Conservation (phyloP, 1,140 invertebrate species). For the Lethocerus indicus region DNA sequence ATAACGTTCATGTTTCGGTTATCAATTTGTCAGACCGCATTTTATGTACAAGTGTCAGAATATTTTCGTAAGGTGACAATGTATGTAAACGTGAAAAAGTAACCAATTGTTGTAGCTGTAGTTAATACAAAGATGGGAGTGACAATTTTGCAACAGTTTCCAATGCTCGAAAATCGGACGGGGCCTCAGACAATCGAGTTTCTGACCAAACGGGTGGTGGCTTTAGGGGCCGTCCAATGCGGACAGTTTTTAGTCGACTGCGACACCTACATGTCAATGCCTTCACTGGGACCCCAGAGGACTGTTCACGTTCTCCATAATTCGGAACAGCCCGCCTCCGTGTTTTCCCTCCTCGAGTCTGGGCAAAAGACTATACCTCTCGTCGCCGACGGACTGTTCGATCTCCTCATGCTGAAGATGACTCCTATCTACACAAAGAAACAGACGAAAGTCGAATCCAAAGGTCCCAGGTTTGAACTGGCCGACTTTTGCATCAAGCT, state of each 20-base stretch:
- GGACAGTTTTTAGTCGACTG: slow-evolving; percentile 89
- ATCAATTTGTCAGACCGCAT: no score
- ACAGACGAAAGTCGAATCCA: slow-evolving; percentile 60
- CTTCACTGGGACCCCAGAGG: slow-evolving; percentile 33
- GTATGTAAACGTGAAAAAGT: no score
- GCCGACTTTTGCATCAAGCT: slow-evolving; percentile 90
- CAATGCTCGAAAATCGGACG: slow-evolving; percentile 68
- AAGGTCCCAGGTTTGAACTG: slow-evolving; percentile 81
- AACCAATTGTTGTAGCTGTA: no score
- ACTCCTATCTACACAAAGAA: slow-evolving; percentile 77
- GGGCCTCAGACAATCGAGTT: slow-evolving; percentile 72
- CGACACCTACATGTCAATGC: slow-evolving; percentile 75
- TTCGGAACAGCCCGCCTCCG: slow-evolving; percentile 85
- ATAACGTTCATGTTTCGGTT: no score
- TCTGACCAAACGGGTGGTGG: slow-evolving; percentile 65
- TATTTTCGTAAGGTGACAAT: no score
- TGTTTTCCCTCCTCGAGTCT: slow-evolving; percentile 82
- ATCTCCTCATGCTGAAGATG: slow-evolving; percentile 79
- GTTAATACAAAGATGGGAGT: slow-evolving; percentile 19
- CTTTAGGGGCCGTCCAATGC: slow-evolving; percentile 66
- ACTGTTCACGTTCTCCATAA: slow-evolving; percentile 85
- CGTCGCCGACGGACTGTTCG: slow-evolving; percentile 78
- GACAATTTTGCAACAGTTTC: slow-evolving; percentile 52
- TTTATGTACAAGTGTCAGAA: no score
- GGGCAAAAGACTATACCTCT: slow-evolving; percentile 68